These are phyloP conservation scores for Tuta absoluta DNA, from an alignment of 2,888 invertebrate species.

Conservation along the genomic window DNA sequence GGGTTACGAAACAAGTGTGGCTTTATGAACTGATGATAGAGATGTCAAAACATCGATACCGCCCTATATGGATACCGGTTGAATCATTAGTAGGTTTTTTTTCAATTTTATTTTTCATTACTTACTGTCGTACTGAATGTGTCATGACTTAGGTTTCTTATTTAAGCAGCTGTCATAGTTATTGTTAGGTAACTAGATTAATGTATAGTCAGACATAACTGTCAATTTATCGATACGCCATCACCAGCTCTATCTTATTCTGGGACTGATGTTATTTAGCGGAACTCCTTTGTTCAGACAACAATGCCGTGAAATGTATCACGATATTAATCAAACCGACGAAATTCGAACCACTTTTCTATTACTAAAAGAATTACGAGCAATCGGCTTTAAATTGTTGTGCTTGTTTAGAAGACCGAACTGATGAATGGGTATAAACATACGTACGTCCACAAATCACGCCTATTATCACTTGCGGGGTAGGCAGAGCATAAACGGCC, in stretches of 20 bases:
- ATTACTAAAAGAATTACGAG: not conserved
- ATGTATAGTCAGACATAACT: too few species aligned
- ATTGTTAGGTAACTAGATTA: too few species aligned
- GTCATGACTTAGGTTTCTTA: too few species aligned
- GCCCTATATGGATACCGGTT: too few species aligned
- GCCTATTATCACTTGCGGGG: too few species aligned
- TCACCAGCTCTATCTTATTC: not conserved
- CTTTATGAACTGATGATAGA: conserved; percentile 33
- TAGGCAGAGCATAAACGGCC: too few species aligned
- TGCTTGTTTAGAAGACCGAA: not conserved
- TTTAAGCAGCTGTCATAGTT: too few species aligned
- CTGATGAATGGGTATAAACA: not conserved
- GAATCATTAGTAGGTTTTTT: too few species aligned
- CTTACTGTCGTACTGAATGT: too few species aligned
- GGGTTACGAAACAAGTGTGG: conserved; percentile 41
- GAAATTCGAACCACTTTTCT: not conserved
- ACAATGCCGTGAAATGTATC: conserved; percentile 47
- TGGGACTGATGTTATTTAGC: conserved; percentile 42
- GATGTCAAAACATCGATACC: not conserved
- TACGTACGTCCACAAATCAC: too few species aligned
- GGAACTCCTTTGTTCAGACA: conserved; percentile 50
- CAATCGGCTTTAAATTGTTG: not conserved
- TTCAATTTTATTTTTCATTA: too few species aligned
- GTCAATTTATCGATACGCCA: not conserved
- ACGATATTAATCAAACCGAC: conserved; percentile 51